These are phyloP conservation scores for Meteorus sp. DNA, from an alignment of 1,140 invertebrate genomes.

Conservation along the genomic window DNA sequence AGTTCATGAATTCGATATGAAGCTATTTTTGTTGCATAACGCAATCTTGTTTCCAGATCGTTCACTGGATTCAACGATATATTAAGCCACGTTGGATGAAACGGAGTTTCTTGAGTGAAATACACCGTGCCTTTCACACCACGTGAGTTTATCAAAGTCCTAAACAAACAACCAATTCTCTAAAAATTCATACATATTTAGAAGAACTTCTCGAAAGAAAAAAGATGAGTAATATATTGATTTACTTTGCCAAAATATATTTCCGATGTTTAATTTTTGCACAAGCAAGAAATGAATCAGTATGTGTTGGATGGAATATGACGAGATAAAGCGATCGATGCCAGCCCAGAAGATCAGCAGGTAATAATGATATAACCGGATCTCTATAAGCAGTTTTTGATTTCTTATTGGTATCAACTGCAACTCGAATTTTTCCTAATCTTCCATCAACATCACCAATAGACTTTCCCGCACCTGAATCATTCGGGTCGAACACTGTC, in stretches of 20 bases:
- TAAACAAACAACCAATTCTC: constrained; percentile 45
- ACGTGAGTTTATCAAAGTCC: constrained; percentile 74
- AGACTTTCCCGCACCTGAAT: constrained; percentile 67
- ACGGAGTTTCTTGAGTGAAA: constrained; percentile 80
- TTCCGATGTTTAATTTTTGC: constrained; percentile 75
- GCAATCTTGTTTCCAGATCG: constrained; percentile 66
- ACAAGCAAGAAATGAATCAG: constrained; percentile 80
- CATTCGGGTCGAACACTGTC: constrained; percentile 81
- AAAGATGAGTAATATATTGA: constrained; percentile 38
- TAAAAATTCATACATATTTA: neutral
- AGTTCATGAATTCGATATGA: constrained; percentile 72
- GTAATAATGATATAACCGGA: constrained; percentile 66
- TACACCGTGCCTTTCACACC: constrained; percentile 81
- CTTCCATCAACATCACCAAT: constrained; percentile 81
- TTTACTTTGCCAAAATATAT: constrained; percentile 71
- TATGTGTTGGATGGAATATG: constrained; percentile 78
- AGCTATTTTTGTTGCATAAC: constrained; percentile 64
- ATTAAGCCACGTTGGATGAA: constrained; percentile 80
- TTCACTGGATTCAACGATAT: constrained; percentile 70
- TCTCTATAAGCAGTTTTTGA: constrained; percentile 68
- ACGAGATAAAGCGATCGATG: constrained; percentile 81
- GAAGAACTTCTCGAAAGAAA: neutral
- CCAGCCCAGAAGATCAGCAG: constrained; percentile 69
- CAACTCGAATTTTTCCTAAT: constrained; percentile 74
- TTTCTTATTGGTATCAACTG: constrained; percentile 61